Percentiles rank a stretch among this genome's conserved stretches.
These are phyloP conservation scores for Rhyacophila brunnea DNA, from an alignment of 1,140 invertebrate genomes.

Conservation along the genomic window DNA sequence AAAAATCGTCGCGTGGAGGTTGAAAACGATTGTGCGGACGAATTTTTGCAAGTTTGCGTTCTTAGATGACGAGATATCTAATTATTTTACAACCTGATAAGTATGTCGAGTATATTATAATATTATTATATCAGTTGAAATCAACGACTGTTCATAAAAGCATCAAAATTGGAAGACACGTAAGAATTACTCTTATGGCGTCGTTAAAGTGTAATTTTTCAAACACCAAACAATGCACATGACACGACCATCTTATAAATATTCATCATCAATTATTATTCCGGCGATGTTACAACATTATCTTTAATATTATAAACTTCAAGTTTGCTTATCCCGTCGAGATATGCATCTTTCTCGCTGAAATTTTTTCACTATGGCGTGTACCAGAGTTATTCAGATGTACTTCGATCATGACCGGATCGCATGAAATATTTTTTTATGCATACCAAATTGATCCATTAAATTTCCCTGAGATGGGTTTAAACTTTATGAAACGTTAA, in stretches of 20 bases:
- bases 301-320: slow-evolving; percentile 18
- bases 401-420: slow-evolving; percentile 15
- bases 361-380: slow-evolving; percentile 21
- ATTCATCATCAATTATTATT: slow-evolving; percentile 29
- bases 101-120: too few species aligned
- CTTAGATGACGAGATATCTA: too few species aligned
- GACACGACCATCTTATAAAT: slow-evolving; percentile 12
- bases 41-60: too few species aligned
- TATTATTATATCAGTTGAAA: too few species aligned
- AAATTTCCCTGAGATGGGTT: not conserved
- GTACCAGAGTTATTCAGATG: slow-evolving; percentile 9
- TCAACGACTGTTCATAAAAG: too few species aligned
- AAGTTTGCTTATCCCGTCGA: slow-evolving; percentile 9
- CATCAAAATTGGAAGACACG: too few species aligned
- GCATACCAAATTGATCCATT: slow-evolving; percentile 17
- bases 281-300: slow-evolving; percentile 7
- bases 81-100: too few species aligned
- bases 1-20: too few species aligned
- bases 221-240: slow-evolving; percentile 10
- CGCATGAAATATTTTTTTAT: slow-evolving; percentile 14
- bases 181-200: too few species aligned
- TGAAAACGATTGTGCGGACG: too few species aligned
- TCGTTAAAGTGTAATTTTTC: slow-evolving; percentile 27
- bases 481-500: too few species aligned
- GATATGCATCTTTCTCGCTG: slow-evolving; percentile 28